These are phyloP conservation scores for Sebastes diaconus DNA, from an alignment of 2,797 vertebrate species.

Conservation along the genomic window DNA sequence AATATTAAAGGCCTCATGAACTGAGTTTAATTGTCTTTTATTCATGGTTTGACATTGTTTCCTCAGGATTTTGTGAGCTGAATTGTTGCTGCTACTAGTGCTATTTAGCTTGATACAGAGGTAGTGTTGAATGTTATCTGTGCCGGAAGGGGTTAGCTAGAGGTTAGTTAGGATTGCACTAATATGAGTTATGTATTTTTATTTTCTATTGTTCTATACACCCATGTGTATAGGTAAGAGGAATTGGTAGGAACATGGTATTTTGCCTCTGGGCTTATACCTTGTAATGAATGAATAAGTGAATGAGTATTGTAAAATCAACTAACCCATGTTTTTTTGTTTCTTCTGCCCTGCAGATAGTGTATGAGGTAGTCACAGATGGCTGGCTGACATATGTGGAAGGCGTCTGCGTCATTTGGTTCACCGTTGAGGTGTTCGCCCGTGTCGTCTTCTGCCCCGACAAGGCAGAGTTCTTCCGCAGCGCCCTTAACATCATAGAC, in stretches of 20 bases:
- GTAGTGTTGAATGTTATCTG: neutral
- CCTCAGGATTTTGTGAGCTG: neutral
- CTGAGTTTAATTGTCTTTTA: neutral
- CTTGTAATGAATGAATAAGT: neutral
- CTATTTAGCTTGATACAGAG: neutral
- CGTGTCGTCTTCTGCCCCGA: slow-evolving; percentile 98
- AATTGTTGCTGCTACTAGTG: neutral
- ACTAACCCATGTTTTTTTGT: slow-evolving; percentile 4
- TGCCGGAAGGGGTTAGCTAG: neutral
- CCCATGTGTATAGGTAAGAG: neutral
- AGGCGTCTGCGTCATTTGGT: slow-evolving; percentile 98
- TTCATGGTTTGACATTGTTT: neutral
- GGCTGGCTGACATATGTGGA: slow-evolving; percentile 98
- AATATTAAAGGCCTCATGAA: neutral
- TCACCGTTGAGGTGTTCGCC: slow-evolving; percentile 97
- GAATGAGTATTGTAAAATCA: neutral
- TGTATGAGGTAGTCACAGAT: slow-evolving; percentile 93
- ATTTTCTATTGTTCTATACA: neutral
- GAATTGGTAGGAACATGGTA: neutral
- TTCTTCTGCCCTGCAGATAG: slow-evolving; percentile 59
- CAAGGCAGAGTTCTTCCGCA: slow-evolving; percentile 98
- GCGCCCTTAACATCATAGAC: slow-evolving; percentile 98
- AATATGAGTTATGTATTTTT: neutral
- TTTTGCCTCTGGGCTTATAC: neutral
- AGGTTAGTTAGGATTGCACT: neutral